Base-by-base conservation (phyloP, 1,140 invertebrate species). In the Lepidurus apus region DNA sequence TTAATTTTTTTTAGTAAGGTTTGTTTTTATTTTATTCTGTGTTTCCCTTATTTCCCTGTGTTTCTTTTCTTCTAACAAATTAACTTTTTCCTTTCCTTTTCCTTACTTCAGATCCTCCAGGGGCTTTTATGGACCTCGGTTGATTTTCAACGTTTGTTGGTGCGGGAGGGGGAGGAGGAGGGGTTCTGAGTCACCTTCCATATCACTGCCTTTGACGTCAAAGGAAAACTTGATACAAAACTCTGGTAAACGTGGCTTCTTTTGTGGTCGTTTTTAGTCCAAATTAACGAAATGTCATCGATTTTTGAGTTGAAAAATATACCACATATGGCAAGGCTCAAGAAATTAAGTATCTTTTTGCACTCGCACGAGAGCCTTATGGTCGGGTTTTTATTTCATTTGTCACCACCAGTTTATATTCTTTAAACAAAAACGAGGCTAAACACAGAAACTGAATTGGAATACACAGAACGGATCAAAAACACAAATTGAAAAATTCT, bases 131-230 rank as follows among this genome's bases (percentile, higher is more conserved):
- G 8, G 45, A 10, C 45, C 45, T 47, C 45, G 8, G 45, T 17
- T 47, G 45, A 47, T 47, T 10, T 47, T 47, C 45, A 2, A 10
- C 45, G 45, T 2, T 47, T 47, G 45, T 47, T 47, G 45, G 45
- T 47, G 45, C 8, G 45, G 45, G 45, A 47, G 45, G 45, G 45
- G 45, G 45, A 47, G 45, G 45, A 17, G 45, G 45, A 17, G 17
- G 45, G 45, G 45, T 47, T 17, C 45, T n/a, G n/a, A n/a, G n/a
- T n/a, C n/a, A n/a, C n/a, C n/a, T n/a, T n/a, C n/a, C n/a, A 47
- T 47, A 47, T 47, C 45, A 47, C 45, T 47, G 45, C 45, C 45
- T 47, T 47, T 47, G 45, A 47, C 45, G 45, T 47, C 45, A 47
- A 1, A 47, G 8, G 45, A 47, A 47, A 10, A 17, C 45, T 47